Percentiles rank a stretch among this genome's conserved stretches.
These are phyloP conservation scores for Ectropis grisescens DNA, from an alignment of 1,140 invertebrate genomes.

Conservation along the genomic window DNA sequence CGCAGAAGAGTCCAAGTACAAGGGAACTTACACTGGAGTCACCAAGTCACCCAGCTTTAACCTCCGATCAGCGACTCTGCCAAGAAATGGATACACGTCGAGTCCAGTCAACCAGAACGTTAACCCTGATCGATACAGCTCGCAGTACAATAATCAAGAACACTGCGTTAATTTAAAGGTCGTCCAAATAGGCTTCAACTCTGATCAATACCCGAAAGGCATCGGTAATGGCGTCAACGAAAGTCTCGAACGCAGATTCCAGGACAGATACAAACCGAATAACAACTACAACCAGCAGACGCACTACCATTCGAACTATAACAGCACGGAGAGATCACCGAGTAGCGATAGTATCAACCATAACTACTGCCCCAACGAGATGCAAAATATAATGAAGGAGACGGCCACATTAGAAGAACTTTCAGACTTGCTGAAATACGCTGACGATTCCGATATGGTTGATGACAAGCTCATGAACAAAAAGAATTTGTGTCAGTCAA, in stretches of 20 bases:
- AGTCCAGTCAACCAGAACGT: conserved; percentile 54
- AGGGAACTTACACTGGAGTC: conserved; percentile 40
- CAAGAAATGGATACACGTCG: conserved; percentile 76
- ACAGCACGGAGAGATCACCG: conserved; percentile 45
- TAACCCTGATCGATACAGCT: conserved; percentile 64
- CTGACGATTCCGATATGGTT: conserved; percentile 74
- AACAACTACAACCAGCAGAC: conserved; percentile 45
- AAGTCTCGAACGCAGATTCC: conserved; percentile 66
- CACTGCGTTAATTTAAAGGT: conserved; percentile 68
- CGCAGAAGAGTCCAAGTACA: conserved; percentile 57
- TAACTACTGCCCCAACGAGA: conserved; percentile 49
- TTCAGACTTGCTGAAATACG: conserved; percentile 78
- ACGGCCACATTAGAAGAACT: conserved; percentile 77
- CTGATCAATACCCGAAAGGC: conserved; percentile 58
- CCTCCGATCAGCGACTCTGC: conserved; percentile 77
- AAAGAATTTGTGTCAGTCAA: conserved; percentile 54
- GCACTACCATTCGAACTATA: conserved; percentile 54
- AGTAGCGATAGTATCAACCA: conserved; percentile 59
- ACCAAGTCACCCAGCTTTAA: conserved; percentile 69
- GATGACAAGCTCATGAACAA: conserved; percentile 65
- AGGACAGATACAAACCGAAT: conserved; percentile 59
- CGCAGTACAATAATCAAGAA: conserved; percentile 66
- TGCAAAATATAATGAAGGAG: conserved; percentile 64
- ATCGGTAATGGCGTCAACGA: conserved; percentile 64
- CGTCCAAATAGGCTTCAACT: conserved; percentile 68